phyloP scores from a whole-genome alignment of 2,797 vertebrate species.

The Anolis apletophallus region DNA sequence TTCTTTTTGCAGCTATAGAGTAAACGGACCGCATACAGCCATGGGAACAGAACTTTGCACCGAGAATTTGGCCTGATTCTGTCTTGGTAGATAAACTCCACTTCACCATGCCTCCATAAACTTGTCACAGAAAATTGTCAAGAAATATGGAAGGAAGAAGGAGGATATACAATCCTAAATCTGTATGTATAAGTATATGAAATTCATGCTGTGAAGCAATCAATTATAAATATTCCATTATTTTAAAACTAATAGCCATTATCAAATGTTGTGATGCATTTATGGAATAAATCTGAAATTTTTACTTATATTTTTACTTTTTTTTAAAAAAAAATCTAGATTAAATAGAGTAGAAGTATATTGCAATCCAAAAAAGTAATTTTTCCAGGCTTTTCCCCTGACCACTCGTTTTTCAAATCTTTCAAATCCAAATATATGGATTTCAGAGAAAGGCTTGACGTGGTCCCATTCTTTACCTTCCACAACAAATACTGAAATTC shows the following conservation, averaged over 20 bases:
- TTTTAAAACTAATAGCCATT: conserved; percentile 48
- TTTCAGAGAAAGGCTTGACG: no score
- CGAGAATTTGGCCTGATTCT: conserved; percentile 71
- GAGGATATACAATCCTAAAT: conserved; percentile 28
- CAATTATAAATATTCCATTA: conserved; percentile 48
- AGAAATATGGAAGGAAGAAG: conserved; percentile 45
- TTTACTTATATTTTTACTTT: conserved; percentile 48
- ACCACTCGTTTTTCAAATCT: neutral
- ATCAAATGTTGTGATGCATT: conserved; percentile 49
- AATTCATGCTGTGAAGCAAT: conserved; percentile 46
- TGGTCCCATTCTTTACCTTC: no score
- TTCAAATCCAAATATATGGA: no score
- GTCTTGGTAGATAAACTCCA: conserved; percentile 71
- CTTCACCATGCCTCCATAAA: conserved; percentile 62
- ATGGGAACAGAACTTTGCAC: conserved; percentile 68
- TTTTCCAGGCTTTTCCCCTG: neutral
- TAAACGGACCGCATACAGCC: conserved; percentile 64
- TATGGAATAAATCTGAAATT: conserved; percentile 48
- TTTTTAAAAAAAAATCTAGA: conserved; percentile 24
- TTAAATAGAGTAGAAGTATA: conserved; percentile 36
- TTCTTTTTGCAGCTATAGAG: conserved; percentile 53
- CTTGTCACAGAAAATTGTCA: conserved; percentile 66
- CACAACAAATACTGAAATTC: neutral
- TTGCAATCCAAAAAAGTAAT: no score
- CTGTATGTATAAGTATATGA: neutral